Evolutionary conservation across 2,797 vertebrate genomes (phyloP), one percentile per base, ranked within the genome.

Genomic region (Trachurus trachurus): DNA sequence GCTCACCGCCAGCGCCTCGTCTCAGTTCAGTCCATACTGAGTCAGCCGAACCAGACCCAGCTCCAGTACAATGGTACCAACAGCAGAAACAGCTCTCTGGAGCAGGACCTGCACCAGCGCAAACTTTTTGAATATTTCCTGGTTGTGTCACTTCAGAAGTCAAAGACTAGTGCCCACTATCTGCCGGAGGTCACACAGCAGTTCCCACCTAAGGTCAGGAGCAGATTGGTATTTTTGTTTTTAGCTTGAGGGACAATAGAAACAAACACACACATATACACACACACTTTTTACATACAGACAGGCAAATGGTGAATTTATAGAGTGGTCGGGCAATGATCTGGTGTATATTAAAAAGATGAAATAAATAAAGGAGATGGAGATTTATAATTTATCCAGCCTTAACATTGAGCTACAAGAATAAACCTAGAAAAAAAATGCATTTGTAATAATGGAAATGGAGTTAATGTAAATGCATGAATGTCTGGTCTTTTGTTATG

Each of bases 61-160:
- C 71, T 70, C 67, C 83, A 56, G 63, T 85, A 76, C 81, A 87
- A 78, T 0, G 56, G 65, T 4, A 74, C 78, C 74, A 82, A 49
- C 58, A 21, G 45, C 72, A 74, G 85, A 13, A 81, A 53, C 13
- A 29, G 44, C 49, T 69, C 74, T 0, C 44, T 75, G 74, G 88
- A 93, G 7, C 76, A 94, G 0, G 96, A 97, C 54, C 93, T 92
- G 21, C 96, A 95, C 81, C 95, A 97, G 86, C 94, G 96, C 62
- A 95, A 96, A 85, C 96, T 98, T 40, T 97, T 98, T 29, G 97
- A 98, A 72, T 98, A 96, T 79, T 98, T 98, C 0, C 94, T 98
- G 0, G 97, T 97, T 4, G 97, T 97, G 74, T 96, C 97, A 0
- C 87, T 97, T 91, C 97, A 97, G 86, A 96, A 94, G 93, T 96